phyloP scores from a whole-genome alignment of 2,888 invertebrate genomes.

The Synanthedon andrenaeformis region DNA sequence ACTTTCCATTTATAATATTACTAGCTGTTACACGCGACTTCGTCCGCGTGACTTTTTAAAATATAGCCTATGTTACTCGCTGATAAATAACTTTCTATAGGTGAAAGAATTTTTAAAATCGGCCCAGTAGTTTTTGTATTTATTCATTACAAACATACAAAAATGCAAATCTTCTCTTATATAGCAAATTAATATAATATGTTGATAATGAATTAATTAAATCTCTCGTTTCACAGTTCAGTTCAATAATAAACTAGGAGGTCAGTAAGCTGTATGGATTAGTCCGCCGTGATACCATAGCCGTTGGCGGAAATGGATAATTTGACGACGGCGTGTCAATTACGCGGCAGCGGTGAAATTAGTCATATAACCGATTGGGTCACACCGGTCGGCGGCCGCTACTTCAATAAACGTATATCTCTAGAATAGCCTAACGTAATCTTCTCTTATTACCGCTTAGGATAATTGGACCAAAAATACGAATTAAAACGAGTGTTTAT shows the following conservation, averaged over 20 bases:
- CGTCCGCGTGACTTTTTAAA: too few relatives aligned
- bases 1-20: too few relatives aligned
- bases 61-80: too few relatives aligned
- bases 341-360: constrained; percentile 14
- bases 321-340: constrained; percentile 24
- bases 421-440: background rate
- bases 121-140: too few relatives aligned
- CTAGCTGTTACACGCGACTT: too few relatives aligned
- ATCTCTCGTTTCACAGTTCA: background rate
- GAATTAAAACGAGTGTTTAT: too few relatives aligned
- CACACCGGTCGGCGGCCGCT: background rate
- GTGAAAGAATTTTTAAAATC: too few relatives aligned
- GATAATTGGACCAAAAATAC: too few relatives aligned
- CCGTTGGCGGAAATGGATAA: constrained; percentile 18
- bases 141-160: too few relatives aligned
- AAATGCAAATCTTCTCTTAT: too few relatives aligned
- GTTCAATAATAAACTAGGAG: background rate
- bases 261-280: constrained; percentile 15
- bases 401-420: background rate
- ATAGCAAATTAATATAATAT: background rate
- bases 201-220: background rate
- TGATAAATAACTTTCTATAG: too few relatives aligned
- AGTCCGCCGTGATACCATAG: constrained; percentile 14
- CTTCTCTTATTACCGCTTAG: too few relatives aligned
- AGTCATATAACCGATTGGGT: constrained; percentile 11